Percentiles rank a stretch among this genome's conserved stretches.
phyloP scores from a whole-genome alignment of 2,797 vertebrate species.

The Dipus sagitta region DNA sequence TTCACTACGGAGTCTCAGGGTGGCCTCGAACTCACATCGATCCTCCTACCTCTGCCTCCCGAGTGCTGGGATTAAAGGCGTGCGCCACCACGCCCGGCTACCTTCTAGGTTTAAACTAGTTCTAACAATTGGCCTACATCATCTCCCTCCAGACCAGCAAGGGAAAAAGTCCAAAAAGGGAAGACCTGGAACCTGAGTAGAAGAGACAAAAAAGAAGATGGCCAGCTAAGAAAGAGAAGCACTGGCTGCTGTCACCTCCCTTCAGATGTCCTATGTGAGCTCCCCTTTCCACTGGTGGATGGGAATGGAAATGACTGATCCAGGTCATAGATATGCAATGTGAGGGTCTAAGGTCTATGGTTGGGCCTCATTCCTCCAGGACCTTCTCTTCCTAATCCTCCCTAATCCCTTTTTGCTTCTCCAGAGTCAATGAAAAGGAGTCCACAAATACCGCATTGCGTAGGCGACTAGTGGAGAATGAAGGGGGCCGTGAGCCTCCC shows the following conservation, averaged over 20 bases:
- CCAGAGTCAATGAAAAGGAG: constrained; percentile 59
- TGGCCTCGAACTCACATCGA: too few species aligned
- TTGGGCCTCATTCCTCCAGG: neutral
- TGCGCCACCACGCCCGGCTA: too few species aligned
- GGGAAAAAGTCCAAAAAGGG: neutral
- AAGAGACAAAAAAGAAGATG: neutral
- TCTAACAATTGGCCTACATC: neutral
- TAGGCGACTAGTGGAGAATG: constrained; percentile 51
- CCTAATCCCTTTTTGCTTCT: constrained; percentile 63
- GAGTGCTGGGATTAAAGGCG: too few species aligned
- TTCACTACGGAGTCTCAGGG: too few species aligned
- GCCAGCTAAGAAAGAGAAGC: neutral
- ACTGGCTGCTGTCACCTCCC: neutral
- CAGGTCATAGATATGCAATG: neutral
- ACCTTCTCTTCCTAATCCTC: constrained; percentile 62
- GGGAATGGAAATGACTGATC: neutral
- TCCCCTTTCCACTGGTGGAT: neutral
- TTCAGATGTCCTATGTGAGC: neutral
- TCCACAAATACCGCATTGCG: constrained; percentile 71
- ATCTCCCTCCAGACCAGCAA: neutral
- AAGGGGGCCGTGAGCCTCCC: constrained; percentile 47
- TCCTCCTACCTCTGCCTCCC: too few species aligned
- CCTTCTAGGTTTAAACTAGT: neutral
- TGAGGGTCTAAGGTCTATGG: neutral
- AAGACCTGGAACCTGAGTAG: neutral